Conservation (phyloP, 1,140 invertebrate species). For the Lordiphosa stackelbergi region DNA sequence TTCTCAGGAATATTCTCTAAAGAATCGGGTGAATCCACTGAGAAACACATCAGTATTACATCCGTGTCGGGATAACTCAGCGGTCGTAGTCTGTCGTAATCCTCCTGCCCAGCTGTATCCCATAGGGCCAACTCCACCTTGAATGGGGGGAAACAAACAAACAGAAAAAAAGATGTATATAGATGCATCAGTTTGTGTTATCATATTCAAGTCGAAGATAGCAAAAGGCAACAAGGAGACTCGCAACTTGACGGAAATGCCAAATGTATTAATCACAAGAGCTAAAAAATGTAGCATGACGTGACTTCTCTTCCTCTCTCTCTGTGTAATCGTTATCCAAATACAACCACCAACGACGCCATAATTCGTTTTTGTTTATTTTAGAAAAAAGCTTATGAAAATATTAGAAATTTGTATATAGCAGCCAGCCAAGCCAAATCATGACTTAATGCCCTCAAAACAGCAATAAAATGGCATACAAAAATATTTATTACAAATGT, state of each 20-base stretch:
- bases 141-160: conserved; percentile 9
- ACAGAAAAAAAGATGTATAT: not conserved
- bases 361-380: conserved; percentile 59
- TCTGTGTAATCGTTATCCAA: conserved; percentile 64
- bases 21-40: conserved; percentile 97
- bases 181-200: not conserved
- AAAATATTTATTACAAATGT: conserved; percentile 58
- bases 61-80: conserved; percentile 98
- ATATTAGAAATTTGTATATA: conserved; percentile 53
- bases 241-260: conserved; percentile 57
- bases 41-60: conserved; percentile 98
- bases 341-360: conserved; percentile 43
- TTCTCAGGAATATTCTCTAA: conserved; percentile 98
- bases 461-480: conserved; percentile 48
- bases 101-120: conserved; percentile 99
- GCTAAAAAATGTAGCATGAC: conserved; percentile 52
- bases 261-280: conserved; percentile 67
- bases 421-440: conserved; percentile 33
- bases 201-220: conserved; percentile 42
- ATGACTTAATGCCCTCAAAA: conserved; percentile 59
- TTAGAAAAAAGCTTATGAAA: conserved; percentile 43
- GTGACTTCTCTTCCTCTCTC: conserved; percentile 23
- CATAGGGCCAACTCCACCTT: conserved; percentile 94
- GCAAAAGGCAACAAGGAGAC: conserved; percentile 43
- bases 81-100: conserved; percentile 97